Conservation (phyloP, 2,797 vertebrate species). For the Geotria australis region DNA sequence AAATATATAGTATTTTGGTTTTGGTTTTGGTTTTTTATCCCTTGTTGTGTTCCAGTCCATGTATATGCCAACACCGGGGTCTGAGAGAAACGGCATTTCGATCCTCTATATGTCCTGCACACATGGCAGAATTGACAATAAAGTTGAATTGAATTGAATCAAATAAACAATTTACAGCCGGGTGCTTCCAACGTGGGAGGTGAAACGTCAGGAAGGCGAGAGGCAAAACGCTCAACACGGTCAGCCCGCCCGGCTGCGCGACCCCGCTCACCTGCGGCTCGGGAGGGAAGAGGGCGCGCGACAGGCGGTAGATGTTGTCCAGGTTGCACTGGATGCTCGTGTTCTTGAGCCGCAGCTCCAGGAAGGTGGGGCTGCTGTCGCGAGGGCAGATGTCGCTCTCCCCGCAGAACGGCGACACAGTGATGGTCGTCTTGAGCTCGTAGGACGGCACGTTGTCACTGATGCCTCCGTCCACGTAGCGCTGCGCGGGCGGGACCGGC, state of each 20-base stretch:
- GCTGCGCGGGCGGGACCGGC: constrained; percentile 11
- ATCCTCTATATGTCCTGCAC: too few relatives aligned
- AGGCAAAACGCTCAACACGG: not conserved
- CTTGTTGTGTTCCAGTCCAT: too few relatives aligned
- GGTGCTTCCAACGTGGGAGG: not conserved
- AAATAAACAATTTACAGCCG: too few relatives aligned
- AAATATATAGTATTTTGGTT: too few relatives aligned
- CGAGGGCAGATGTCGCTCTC: constrained; percentile 68
- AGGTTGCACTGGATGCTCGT: constrained; percentile 38
- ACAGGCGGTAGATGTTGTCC: constrained; percentile 31
- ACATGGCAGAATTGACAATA: too few relatives aligned
- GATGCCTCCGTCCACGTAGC: constrained; percentile 51
- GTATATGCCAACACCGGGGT: too few relatives aligned
- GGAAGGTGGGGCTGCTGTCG: constrained; percentile 33
- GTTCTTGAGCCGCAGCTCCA: constrained; percentile 33
- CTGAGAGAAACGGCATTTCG: too few relatives aligned
- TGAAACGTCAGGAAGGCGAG: not conserved
- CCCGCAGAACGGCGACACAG: constrained; percentile 49
- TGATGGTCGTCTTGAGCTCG: constrained; percentile 46
- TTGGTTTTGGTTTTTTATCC: too few relatives aligned
- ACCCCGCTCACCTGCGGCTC: constrained; percentile 25
- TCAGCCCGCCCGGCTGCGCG: not conserved
- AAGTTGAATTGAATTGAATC: too few relatives aligned
- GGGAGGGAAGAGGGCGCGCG: constrained; percentile 28
- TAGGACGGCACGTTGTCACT: constrained; percentile 36